Evolutionary conservation across 1,140 invertebrate species (phyloP).

Genomic region (Drosophila bipectinata): DNA sequence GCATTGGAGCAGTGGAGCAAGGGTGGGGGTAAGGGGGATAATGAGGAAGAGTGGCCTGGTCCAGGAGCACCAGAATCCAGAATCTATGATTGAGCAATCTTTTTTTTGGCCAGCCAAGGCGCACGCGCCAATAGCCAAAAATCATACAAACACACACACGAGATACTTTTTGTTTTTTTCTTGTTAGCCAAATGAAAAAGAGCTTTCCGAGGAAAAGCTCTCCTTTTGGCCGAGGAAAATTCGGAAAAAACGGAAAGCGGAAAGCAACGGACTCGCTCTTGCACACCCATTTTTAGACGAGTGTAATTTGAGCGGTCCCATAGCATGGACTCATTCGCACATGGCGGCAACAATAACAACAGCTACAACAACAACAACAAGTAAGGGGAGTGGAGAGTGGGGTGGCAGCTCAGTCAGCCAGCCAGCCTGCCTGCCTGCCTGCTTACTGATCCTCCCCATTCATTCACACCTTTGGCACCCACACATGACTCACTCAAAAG

Average conservation of each 20-base stretch:
- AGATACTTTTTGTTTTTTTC: conserved; percentile 7
- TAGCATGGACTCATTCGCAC: conserved; percentile 79
- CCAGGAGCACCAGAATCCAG: conserved; percentile 21
- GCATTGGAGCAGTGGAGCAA: conserved; percentile 7
- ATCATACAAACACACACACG: conserved; percentile 9
- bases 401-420: neutral
- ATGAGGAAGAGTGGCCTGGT: conserved; percentile 10
- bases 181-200: conserved; percentile 12
- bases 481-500: conserved; percentile 32
- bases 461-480: conserved; percentile 43
- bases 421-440: neutral
- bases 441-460: conserved; percentile 50
- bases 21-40: neutral
- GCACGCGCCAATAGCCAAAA: conserved; percentile 60
- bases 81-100: conserved; percentile 68
- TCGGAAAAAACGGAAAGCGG: conserved; percentile 12
- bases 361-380: too few relatives aligned
- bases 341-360: conserved; percentile 16
- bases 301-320: conserved; percentile 83
- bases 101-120: conserved; percentile 39
- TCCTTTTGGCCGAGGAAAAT: conserved; percentile 9
- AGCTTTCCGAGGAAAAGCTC: conserved; percentile 63
- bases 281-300: conserved; percentile 83
- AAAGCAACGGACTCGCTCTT: conserved; percentile 60
- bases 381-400: neutral